Percentiles rank a stretch among this genome's conserved stretches.
Conservation (phyloP, 2,113 vertebrate genomes). For the Orthonyx spaldingii region DNA sequence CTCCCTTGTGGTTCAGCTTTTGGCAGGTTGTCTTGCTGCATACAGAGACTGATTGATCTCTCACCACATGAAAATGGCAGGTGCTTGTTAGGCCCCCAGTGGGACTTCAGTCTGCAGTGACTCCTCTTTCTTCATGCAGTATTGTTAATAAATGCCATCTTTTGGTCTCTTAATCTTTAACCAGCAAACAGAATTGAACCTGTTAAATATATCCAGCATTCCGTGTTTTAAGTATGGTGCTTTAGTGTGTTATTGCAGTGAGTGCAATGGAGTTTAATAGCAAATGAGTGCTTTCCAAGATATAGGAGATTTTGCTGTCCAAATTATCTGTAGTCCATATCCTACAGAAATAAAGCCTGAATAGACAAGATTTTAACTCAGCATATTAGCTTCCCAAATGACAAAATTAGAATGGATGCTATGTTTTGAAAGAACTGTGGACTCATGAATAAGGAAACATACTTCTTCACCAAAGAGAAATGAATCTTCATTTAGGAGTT, state of each 20-base stretch:
- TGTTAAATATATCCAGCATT: background rate
- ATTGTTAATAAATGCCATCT: background rate
- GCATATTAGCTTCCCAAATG: background rate
- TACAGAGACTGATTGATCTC: constrained; percentile 43
- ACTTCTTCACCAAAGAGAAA: background rate
- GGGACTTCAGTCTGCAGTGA: background rate
- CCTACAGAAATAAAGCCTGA: background rate
- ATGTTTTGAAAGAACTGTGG: background rate
- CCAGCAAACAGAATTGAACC: background rate
- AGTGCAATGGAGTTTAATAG: background rate
- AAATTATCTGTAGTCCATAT: background rate
- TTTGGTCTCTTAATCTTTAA: background rate
- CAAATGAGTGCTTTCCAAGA: background rate
- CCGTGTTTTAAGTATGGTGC: background rate
- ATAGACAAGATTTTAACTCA: background rate
- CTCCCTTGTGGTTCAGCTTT: constrained; percentile 1
- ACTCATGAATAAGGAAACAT: background rate
- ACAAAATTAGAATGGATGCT: background rate
- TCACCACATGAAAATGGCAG: constrained; percentile 17
- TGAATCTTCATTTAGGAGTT: background rate
- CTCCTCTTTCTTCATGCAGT: background rate
- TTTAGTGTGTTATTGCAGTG: background rate
- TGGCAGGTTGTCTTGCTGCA: constrained; percentile 7
- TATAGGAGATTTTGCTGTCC: background rate
- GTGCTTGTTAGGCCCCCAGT: constrained; percentile 39